A percentile compares a stretch with the other conserved stretches of the same genome.
phyloP scores from a whole-genome alignment of 2,113 vertebrate genomes.

The Riparia riparia region DNA sequence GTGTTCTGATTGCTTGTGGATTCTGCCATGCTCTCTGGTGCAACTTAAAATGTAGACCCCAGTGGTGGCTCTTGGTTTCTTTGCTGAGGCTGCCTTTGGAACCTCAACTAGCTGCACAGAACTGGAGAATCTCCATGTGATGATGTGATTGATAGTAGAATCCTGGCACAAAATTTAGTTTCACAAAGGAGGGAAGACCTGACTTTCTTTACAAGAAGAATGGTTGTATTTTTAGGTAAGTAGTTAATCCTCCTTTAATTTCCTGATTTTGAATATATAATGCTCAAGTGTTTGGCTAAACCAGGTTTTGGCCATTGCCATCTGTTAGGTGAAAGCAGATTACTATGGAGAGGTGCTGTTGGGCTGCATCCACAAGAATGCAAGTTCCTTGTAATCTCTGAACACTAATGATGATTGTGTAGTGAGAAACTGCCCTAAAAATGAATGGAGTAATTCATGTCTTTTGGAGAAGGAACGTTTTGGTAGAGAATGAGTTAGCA shows the following conservation, averaged over 20 bases:
- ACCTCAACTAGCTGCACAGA: not conserved
- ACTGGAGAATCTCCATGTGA: not conserved
- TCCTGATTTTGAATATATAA: not conserved
- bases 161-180: not conserved
- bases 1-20: not conserved
- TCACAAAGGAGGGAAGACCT: not conserved
- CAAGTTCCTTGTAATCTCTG: not conserved
- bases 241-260: not conserved
- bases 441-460: not conserved
- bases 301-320: not conserved
- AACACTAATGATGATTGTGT: not conserved
- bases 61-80: not conserved
- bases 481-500: not conserved
- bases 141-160: not conserved
- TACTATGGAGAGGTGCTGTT: not conserved
- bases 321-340: not conserved
- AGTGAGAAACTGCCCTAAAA: not conserved
- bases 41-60: not conserved
- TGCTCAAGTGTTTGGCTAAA: not conserved
- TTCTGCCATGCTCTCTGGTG: not conserved
- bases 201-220: not conserved
- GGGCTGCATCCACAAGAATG: not conserved
- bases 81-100: not conserved
- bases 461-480: not conserved
- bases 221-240: not conserved